Evolutionary conservation across 1,140 invertebrate species (phyloP).

Genomic region (Diachasmimorpha longicaudata): DNA sequence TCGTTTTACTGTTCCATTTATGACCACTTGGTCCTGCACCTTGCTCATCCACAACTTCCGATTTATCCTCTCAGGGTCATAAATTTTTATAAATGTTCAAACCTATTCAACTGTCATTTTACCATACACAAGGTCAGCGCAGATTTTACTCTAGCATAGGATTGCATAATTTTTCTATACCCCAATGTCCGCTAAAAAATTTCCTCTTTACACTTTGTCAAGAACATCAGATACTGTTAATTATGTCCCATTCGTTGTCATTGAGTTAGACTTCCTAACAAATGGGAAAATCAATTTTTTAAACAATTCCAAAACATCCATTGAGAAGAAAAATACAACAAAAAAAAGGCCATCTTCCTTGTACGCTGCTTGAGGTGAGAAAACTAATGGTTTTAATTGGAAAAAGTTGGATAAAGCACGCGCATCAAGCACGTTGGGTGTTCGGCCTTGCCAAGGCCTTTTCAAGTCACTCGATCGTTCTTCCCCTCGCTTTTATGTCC

Average conservation of each 20-base stretch:
- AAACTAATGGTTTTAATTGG: constrained; percentile 18
- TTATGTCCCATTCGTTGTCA: too few relatives aligned
- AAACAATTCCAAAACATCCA: too few relatives aligned
- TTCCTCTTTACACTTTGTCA: too few relatives aligned
- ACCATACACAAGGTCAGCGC: constrained; percentile 43
- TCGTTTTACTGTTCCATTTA: background rate
- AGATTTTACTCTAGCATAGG: background rate
- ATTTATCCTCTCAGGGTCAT: constrained; percentile 10
- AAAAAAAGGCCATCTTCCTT: background rate
- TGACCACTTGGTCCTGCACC: background rate
- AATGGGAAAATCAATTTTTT: too few relatives aligned
- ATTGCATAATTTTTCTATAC: too few relatives aligned
- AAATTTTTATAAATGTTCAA: constrained; percentile 33
- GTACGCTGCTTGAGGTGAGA: background rate
- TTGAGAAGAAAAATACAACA: too few relatives aligned
- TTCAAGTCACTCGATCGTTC: background rate
- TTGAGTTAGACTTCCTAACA: too few relatives aligned
- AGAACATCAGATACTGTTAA: too few relatives aligned
- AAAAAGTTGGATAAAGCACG: constrained; percentile 17
- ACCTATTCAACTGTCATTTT: background rate
- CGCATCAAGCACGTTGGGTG: background rate
- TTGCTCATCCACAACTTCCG: background rate
- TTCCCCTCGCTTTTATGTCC: background rate
- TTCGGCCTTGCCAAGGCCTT: constrained; percentile 34
- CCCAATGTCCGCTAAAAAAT: background rate